Percentiles rank a stretch among this genome's conserved stretches.
Conservation (phyloP, 2,797 vertebrate genomes). For the Galaxias olidus region DNA sequence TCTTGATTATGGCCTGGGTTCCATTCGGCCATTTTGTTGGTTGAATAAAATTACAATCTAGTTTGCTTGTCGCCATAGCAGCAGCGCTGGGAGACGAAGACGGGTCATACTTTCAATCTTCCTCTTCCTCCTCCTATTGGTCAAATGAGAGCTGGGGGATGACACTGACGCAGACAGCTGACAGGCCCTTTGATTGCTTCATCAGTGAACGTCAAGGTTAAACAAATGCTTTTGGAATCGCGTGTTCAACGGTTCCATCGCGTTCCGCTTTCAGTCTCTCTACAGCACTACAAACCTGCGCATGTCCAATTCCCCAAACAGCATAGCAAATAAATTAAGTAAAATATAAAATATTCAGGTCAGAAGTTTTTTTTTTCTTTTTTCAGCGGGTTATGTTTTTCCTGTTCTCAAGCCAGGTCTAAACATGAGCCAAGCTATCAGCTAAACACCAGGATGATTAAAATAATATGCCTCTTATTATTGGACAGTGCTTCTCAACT, state of each 20-base stretch:
- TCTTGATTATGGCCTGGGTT: conserved; percentile 60
- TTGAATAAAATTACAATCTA: conserved; percentile 67
- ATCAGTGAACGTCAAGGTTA: conserved; percentile 12
- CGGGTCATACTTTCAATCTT: conserved; percentile 22
- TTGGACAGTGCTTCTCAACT: conserved; percentile 45
- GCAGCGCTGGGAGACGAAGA: conserved; percentile 32
- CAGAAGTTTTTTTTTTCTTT: conserved; percentile 16
- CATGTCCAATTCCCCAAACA: too few species aligned
- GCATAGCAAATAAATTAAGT: too few species aligned
- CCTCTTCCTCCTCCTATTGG: neutral
- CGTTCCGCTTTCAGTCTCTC: too few species aligned
- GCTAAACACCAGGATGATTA: conserved; percentile 71
- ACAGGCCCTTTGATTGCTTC: conserved; percentile 16
- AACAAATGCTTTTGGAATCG: neutral
- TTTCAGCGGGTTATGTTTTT: conserved; percentile 13
- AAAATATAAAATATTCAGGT: too few species aligned
- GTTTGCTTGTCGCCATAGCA: conserved; percentile 26
- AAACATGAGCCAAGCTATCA: too few species aligned
- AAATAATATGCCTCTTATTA: conserved; percentile 69
- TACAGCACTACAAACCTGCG: too few species aligned
- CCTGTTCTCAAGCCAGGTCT: conserved; percentile 28
- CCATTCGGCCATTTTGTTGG: conserved; percentile 60
- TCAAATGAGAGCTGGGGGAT: conserved; percentile 15
- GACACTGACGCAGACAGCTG: conserved; percentile 1
- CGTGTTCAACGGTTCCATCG: neutral